phyloP scores from a whole-genome alignment of 2,113 vertebrate genomes.

The Oreotrochilus melanogaster region DNA sequence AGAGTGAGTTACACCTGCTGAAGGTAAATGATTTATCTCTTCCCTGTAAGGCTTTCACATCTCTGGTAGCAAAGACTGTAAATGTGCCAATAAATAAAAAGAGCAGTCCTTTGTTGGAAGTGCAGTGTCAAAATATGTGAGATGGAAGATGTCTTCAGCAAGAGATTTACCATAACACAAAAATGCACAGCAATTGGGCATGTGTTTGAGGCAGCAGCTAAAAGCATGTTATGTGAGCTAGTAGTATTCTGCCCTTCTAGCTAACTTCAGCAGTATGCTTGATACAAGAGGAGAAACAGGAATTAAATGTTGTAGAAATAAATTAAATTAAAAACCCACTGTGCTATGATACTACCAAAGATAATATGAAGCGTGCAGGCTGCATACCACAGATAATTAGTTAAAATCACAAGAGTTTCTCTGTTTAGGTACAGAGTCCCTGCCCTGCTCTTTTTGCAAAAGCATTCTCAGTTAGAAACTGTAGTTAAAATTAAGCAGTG shows the following conservation, averaged over 20 bases:
- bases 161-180: neutral
- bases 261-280: neutral
- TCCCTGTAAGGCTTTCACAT: neutral
- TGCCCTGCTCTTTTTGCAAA: neutral
- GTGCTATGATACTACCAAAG: neutral
- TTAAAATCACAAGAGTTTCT: neutral
- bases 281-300: neutral
- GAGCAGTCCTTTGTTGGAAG: neutral
- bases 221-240: neutral
- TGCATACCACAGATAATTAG: neutral
- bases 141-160: neutral
- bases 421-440: neutral
- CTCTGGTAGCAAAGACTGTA: neutral
- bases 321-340: neutral
- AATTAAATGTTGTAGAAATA: neutral
- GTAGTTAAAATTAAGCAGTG: neutral
- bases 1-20: neutral
- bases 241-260: neutral
- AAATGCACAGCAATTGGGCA: neutral
- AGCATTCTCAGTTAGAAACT: neutral
- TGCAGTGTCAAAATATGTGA: neutral
- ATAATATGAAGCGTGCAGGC: neutral
- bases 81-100: conserved; percentile 12
- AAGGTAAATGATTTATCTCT: neutral
- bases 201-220: neutral